Base-by-base conservation (phyloP, 2,113 vertebrate species). In the Siniperca knerii region DNA sequence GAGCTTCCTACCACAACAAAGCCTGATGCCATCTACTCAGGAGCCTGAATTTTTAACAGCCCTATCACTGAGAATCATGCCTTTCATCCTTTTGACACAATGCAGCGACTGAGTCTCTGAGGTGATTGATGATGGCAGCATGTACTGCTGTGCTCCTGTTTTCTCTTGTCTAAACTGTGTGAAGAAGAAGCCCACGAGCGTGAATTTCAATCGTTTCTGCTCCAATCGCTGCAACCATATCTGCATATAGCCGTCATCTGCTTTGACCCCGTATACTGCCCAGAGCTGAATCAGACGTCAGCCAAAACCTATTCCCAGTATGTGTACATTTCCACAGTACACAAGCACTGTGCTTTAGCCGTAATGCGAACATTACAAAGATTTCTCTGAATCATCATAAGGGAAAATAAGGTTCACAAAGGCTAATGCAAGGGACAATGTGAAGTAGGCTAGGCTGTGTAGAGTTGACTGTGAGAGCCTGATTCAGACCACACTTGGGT, bases 41-140 rank as follows among this genome's bases (percentile, higher is more conserved):
- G 65, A 61, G 83, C 25, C 54, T 66, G 82, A 61, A 87, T 88
- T 80, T 88, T 82, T 65, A 87, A 78, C 88, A 81, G 62, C 81
- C 69, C 75, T 21, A 85, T 92, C 84, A 80, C 64, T 46, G 72
- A 91, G 88, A 87, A 82, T 85, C 88, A 83, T 91, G 82, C 89
- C 90, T 92, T 92, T 91, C 90, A 93, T 92, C 91, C 89, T 92
- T 91, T 89, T 84, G 93, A 93, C 81, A 92, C 91, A 89, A 94
- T 85, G 89, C 92, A 90, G 92, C 29, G 20, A 90, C 86, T 1
- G 25, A 79, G 85, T 89, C 89, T 91, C 86, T 77, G 81, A 72
- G 23, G 78, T 95, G 95, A 96, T 90, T 92, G 94, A 96, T 95
- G 87, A 91, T 79, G 92, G 88, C 91, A 92, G 79, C 72, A 79